A percentile compares a stretch with the other conserved stretches of the same genome.
These are phyloP conservation scores for Pygoscelis adeliae DNA, from an alignment of 2,113 vertebrate genomes.

Conservation along the genomic window DNA sequence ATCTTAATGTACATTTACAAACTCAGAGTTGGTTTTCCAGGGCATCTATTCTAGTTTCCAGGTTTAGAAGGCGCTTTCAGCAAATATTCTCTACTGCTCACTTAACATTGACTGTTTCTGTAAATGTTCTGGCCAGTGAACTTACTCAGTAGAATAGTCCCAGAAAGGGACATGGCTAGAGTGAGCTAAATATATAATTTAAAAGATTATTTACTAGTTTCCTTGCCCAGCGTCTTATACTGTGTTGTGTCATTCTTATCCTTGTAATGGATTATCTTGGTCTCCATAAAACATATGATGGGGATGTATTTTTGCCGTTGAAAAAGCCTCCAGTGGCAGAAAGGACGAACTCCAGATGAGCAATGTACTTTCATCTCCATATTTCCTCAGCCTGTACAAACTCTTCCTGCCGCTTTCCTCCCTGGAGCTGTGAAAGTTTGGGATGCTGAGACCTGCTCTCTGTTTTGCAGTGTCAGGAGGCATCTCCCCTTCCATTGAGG, in stretches of 20 bases:
- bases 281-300: slow-evolving; percentile 11
- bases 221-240: neutral
- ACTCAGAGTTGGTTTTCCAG: slow-evolving; percentile 6
- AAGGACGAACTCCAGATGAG: slow-evolving; percentile 27
- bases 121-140: slow-evolving; percentile 9
- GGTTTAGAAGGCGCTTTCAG: slow-evolving; percentile 4
- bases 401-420: neutral
- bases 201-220: slow-evolving; percentile 15
- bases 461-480: neutral
- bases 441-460: neutral
- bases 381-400: slow-evolving; percentile 15
- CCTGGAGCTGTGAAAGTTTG: neutral
- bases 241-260: neutral
- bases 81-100: neutral
- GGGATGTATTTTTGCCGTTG: slow-evolving; percentile 16
- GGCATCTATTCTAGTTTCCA: slow-evolving; percentile 12
- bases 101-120: slow-evolving; percentile 1
- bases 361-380: slow-evolving; percentile 4
- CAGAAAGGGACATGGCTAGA: neutral
- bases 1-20: slow-evolving; percentile 13
- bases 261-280: slow-evolving; percentile 13
- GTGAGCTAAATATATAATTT: slow-evolving; percentile 18
- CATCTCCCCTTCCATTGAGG: neutral
- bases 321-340: slow-evolving; percentile 23
- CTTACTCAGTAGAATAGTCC: neutral